Evolutionary conservation across 1,140 invertebrate species (phyloP).

Genomic region (Zaprionus davidi): DNA sequence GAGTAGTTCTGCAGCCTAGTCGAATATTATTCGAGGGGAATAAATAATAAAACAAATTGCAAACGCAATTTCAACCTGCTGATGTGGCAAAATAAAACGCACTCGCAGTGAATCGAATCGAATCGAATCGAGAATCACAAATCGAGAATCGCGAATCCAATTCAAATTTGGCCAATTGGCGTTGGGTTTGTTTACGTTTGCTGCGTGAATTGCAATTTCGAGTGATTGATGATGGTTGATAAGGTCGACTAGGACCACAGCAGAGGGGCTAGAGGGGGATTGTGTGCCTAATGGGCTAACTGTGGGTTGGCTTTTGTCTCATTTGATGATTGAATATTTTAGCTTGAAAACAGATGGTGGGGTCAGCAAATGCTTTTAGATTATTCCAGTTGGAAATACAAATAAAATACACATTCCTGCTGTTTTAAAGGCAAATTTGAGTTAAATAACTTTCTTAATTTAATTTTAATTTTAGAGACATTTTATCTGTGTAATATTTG

Average conservation of each 20-base stretch:
- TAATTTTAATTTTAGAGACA: no score
- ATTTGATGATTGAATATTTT: neutral
- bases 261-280: neutral
- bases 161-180: conserved; percentile 36
- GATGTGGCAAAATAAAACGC: conserved; percentile 28
- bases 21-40: conserved; percentile 6
- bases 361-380: neutral
- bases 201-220: conserved; percentile 25
- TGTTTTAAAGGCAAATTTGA: neutral
- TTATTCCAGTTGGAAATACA: neutral
- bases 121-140: conserved; percentile 6
- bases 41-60: conserved; percentile 39
- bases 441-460: neutral
- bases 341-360: neutral
- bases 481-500: no score
- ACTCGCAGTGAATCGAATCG: neutral
- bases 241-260: neutral
- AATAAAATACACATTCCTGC: neutral
- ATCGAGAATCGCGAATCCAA: conserved; percentile 14
- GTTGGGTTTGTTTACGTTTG: conserved; percentile 35
- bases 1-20: neutral
- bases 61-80: conserved; percentile 36
- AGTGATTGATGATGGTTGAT: conserved; percentile 20
- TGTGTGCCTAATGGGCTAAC: neutral
- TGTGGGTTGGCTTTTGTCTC: neutral